phyloP scores from a whole-genome alignment of 1,140 invertebrate genomes.

The Phocides pigmalion region DNA sequence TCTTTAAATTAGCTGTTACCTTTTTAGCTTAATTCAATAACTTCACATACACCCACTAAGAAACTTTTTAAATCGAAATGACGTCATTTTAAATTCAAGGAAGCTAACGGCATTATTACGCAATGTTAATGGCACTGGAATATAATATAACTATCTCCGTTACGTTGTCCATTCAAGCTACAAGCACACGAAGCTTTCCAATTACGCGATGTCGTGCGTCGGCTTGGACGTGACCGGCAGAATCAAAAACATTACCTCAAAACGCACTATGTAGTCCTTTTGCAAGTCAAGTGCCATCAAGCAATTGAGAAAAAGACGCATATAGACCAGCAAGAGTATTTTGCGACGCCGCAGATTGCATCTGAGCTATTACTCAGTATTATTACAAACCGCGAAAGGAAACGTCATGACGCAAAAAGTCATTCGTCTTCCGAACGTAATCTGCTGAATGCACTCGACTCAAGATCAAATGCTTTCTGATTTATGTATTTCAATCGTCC shows the following conservation, averaged over 20 bases:
- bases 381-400: conserved; percentile 44
- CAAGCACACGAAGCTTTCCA: conserved; percentile 28
- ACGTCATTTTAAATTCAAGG: conserved; percentile 6
- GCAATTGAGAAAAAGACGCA: conserved; percentile 39
- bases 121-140: conserved; percentile 6
- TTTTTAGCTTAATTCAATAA: conserved; percentile 7
- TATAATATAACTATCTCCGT: conserved; percentile 10
- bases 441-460: conserved; percentile 34
- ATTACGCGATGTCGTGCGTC: conserved; percentile 30
- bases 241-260: conserved; percentile 33
- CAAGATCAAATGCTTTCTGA: conserved; percentile 37
- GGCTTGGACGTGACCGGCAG: conserved; percentile 37
- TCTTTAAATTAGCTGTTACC: neutral
- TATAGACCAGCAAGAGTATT: conserved; percentile 41
- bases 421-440: conserved; percentile 41
- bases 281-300: conserved; percentile 38
- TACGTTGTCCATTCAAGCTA: conserved; percentile 27
- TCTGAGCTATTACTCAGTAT: conserved; percentile 45
- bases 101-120: conserved; percentile 3
- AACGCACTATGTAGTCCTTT: conserved; percentile 35
- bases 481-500: conserved; percentile 42
- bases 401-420: conserved; percentile 49
- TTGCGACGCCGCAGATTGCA: conserved; percentile 41
- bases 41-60: neutral
- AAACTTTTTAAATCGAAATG: conserved; percentile 3